Conservation (phyloP, 2,113 vertebrate genomes). For the Spheniscus mendiculus region DNA sequence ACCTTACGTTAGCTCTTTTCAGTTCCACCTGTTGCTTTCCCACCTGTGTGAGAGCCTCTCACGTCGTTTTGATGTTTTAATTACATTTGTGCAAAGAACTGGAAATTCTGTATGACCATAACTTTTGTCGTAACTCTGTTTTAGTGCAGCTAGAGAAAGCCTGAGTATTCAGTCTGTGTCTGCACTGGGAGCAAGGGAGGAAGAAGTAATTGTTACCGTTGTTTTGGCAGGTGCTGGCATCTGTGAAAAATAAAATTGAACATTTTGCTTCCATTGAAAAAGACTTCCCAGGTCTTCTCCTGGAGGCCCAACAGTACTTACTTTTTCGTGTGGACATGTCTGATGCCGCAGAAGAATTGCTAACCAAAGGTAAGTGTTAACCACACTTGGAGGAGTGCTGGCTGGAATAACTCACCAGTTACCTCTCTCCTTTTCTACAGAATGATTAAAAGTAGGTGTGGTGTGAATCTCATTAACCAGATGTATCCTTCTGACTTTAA, state of each 20-base stretch:
- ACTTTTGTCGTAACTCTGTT: not conserved
- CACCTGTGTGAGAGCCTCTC: not conserved
- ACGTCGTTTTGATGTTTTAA: not conserved
- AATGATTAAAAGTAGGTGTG: not conserved
- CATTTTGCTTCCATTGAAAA: constrained; percentile 82
- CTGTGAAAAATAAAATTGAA: constrained; percentile 94
- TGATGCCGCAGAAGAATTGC: constrained; percentile 9
- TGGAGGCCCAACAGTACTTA: constrained; percentile 91
- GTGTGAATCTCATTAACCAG: not conserved
- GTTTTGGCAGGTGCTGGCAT: constrained; percentile 88
- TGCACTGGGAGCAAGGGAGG: not conserved
- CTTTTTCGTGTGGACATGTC: constrained; percentile 83
- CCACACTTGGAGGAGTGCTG: not conserved
- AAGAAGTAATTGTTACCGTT: not conserved
- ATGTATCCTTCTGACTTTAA: not conserved
- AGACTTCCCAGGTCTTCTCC: constrained; percentile 87
- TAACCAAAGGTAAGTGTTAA: constrained; percentile 71
- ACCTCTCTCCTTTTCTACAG: not conserved
- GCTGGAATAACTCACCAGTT: not conserved
- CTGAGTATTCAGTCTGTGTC: not conserved
- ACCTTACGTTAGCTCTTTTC: not conserved
- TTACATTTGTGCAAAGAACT: not conserved
- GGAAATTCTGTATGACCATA: not conserved
- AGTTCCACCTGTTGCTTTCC: not conserved
- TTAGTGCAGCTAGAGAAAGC: not conserved